Evolutionary conservation across 2,888 invertebrate species (phyloP).

Genomic region (Aelia acuminata): DNA sequence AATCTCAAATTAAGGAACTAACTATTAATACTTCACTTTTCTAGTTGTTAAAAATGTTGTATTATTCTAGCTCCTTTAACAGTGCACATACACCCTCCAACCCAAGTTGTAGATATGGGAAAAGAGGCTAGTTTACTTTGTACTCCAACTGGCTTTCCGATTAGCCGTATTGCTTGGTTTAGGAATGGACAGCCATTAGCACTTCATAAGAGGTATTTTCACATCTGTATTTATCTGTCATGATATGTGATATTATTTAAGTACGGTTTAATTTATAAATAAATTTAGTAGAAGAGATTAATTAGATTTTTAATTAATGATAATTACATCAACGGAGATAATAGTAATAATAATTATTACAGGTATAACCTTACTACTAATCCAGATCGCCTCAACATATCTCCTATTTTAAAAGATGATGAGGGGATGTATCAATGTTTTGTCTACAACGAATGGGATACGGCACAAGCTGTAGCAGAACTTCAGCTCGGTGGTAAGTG

Average conservation of each 20-base stretch:
- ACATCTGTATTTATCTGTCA: background rate
- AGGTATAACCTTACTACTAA: constrained; percentile 54
- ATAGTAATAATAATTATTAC: background rate
- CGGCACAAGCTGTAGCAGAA: constrained; percentile 70
- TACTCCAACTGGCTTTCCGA: constrained; percentile 88
- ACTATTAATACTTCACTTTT: background rate
- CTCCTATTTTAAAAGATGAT: constrained; percentile 70
- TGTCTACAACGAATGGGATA: constrained; percentile 70
- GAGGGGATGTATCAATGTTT: constrained; percentile 74
- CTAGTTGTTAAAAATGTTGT: background rate
- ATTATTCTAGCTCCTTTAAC: constrained; percentile 79
- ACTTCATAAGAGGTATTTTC: constrained; percentile 71
- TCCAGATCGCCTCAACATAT: constrained; percentile 68
- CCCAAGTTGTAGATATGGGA: constrained; percentile 85
- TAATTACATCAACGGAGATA: background rate
- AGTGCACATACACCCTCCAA: constrained; percentile 84
- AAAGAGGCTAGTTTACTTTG: constrained; percentile 90
- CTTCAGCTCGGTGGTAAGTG: constrained; percentile 70
- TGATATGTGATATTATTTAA: background rate
- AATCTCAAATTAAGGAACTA: no score
- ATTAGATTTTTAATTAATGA: no score
- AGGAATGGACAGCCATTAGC: constrained; percentile 81
- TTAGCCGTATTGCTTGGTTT: constrained; percentile 83
- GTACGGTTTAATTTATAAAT: background rate
- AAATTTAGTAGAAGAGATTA: background rate